These are phyloP conservation scores for Auanema freiburgensis DNA, from an alignment of 2,888 invertebrate genomes.

Conservation along the genomic window DNA sequence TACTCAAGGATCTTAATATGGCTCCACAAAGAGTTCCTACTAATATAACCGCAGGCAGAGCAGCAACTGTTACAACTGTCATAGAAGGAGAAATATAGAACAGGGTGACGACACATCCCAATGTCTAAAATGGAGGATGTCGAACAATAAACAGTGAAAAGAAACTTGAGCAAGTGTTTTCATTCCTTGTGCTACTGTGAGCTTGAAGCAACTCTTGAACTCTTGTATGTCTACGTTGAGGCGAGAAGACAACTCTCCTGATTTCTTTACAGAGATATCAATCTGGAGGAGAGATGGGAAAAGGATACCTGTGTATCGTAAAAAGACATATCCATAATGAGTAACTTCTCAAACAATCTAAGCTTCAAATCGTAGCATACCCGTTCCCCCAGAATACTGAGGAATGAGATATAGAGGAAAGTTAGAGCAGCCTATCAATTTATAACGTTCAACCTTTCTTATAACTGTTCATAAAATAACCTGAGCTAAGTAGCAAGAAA, in stretches of 20 bases:
- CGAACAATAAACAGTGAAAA: constrained; percentile 18
- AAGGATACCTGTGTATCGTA: constrained; percentile 76
- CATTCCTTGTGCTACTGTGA: constrained; percentile 87
- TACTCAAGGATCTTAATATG: constrained; percentile 68
- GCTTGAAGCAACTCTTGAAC: constrained; percentile 93
- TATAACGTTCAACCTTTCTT: neutral
- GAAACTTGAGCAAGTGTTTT: constrained; percentile 81
- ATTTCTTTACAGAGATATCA: constrained; percentile 28
- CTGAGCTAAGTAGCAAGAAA: constrained; percentile 34
- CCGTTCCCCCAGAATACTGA: constrained; percentile 85
- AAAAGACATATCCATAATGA: constrained; percentile 79
- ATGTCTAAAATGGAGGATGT: constrained; percentile 63
- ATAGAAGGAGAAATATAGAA: constrained; percentile 86
- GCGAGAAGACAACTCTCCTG: constrained; percentile 86
- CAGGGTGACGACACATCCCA: constrained; percentile 79
- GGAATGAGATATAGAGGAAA: constrained; percentile 82
- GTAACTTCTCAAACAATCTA: constrained; percentile 37
- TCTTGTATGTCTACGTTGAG: constrained; percentile 92
- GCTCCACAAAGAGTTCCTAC: constrained; percentile 83
- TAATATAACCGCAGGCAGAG: constrained; percentile 82
- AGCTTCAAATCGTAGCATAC: constrained; percentile 79
- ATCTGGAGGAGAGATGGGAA: neutral
- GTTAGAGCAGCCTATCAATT: constrained; percentile 79
- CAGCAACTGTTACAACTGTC: constrained; percentile 81
- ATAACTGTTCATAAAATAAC: constrained; percentile 2